Evolutionary conservation across 2,797 vertebrate genomes (phyloP).

Genomic region (Eutrigla gurnardus): DNA sequence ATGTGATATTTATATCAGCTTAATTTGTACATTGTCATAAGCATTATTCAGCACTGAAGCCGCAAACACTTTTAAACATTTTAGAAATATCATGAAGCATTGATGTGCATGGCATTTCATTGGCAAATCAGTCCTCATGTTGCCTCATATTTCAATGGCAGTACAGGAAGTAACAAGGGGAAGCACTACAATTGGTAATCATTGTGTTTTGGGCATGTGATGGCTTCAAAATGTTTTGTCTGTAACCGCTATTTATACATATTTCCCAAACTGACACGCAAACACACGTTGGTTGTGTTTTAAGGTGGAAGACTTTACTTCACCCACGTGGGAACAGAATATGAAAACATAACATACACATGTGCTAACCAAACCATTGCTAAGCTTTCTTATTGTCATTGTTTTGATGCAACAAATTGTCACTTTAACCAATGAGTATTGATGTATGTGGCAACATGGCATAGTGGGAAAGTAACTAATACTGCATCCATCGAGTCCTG

Average conservation of each 20-base stretch:
- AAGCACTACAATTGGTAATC: background rate
- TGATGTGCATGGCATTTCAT: constrained; percentile 53
- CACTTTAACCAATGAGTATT: background rate
- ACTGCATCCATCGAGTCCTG: background rate
- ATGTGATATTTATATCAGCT: constrained; percentile 28
- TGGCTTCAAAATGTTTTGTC: constrained; percentile 10
- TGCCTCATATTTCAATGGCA: constrained; percentile 29
- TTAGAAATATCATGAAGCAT: constrained; percentile 35
- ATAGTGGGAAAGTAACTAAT: background rate
- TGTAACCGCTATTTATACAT: constrained; percentile 6
- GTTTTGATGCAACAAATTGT: constrained; percentile 12
- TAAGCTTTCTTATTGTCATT: background rate
- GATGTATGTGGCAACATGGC: constrained; percentile 8
- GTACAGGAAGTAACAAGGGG: background rate
- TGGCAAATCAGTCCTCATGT: constrained; percentile 32
- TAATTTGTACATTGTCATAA: constrained; percentile 39
- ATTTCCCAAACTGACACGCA: constrained; percentile 4
- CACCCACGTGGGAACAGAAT: background rate
- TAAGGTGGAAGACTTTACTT: constrained; percentile 9
- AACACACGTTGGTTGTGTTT: constrained; percentile 14
- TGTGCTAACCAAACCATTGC: background rate
- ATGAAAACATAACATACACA: constrained; percentile 1
- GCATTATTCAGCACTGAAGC: constrained; percentile 31
- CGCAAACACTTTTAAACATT: constrained; percentile 26
- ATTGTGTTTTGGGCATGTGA: constrained; percentile 20